These are phyloP conservation scores for Potorous gilbertii DNA, from an alignment of 2,797 vertebrate genomes.

Conservation along the genomic window DNA sequence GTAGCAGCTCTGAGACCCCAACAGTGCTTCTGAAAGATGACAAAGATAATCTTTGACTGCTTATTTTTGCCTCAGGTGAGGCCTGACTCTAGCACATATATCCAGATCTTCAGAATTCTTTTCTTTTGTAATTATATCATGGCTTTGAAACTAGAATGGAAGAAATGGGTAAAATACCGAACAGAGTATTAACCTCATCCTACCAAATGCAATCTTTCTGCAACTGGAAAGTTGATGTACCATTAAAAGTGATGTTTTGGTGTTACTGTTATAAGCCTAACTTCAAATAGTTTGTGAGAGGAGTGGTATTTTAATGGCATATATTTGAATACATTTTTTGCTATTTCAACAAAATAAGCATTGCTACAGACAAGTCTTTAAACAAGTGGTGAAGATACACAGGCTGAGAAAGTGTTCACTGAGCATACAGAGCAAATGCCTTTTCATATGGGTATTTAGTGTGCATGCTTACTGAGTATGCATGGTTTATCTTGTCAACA, in stretches of 20 bases:
- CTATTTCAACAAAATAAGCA: neutral
- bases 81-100: neutral
- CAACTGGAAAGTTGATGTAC: neutral
- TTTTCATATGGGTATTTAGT: conserved; percentile 67
- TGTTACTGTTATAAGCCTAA: conserved; percentile 27
- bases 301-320: neutral
- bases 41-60: conserved; percentile 48
- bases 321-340: neutral
- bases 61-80: conserved; percentile 11
- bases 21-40: neutral
- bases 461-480: conserved; percentile 60
- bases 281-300: neutral
- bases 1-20: neutral
- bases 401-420: conserved; percentile 59
- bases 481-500: conserved; percentile 70
- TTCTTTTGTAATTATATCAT: conserved; percentile 14
- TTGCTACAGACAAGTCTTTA: conserved; percentile 39
- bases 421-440: conserved; percentile 46
- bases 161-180: conserved; percentile 1
- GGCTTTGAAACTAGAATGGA: conserved; percentile 5
- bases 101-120: conserved; percentile 37
- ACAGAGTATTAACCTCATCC: neutral
- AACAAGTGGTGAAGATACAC: conserved; percentile 11
- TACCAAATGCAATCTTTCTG: conserved; percentile 5
- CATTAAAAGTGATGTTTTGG: conserved; percentile 37